phyloP scores from a whole-genome alignment of 2,113 vertebrate genomes.

The Vidua chalybeata region DNA sequence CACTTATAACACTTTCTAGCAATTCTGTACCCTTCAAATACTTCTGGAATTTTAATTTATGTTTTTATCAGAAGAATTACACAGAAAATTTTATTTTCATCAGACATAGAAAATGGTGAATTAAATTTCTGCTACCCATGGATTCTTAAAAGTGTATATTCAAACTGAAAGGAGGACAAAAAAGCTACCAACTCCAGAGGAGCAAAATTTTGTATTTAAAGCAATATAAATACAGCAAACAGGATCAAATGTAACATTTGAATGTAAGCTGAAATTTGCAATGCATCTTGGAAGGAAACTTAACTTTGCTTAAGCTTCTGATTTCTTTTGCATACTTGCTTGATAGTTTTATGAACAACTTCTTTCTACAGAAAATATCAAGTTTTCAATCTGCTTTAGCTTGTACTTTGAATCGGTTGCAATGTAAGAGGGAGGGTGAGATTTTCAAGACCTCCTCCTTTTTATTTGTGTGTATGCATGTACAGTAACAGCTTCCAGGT shows the following conservation, averaged over 20 bases:
- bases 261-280: background rate
- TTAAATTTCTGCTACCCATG: background rate
- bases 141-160: background rate
- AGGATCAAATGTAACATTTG: background rate
- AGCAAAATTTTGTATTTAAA: background rate
- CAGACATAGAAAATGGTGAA: background rate
- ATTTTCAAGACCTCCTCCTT: background rate
- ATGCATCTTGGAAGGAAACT: background rate
- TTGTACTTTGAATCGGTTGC: background rate
- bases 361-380: background rate
- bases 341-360: background rate
- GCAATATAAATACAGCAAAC: background rate
- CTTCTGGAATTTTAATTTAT: background rate
- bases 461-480: fast-evolving
- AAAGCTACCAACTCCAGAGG: background rate
- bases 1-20: slow-evolving; percentile 40
- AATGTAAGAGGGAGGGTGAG: background rate
- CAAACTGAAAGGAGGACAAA: background rate
- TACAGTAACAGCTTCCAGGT: background rate
- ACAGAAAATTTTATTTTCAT: background rate
- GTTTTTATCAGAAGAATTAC: background rate
- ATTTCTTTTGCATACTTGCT: background rate
- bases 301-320: background rate
- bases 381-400: background rate
- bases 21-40: background rate